Evolutionary conservation across 2,888 invertebrate species (phyloP).

Genomic region (Carterocephalus palaemon): DNA sequence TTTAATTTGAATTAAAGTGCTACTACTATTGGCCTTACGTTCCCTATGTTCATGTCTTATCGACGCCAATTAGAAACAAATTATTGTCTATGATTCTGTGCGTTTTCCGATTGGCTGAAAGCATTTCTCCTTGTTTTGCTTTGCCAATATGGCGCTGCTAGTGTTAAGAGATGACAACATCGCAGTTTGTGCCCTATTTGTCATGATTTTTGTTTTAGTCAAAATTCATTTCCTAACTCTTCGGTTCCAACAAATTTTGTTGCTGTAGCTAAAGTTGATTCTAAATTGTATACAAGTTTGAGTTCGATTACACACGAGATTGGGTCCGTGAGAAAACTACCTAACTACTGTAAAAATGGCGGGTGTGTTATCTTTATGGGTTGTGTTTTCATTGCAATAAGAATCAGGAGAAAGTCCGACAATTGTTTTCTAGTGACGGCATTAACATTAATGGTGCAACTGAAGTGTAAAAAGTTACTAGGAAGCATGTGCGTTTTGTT

Average conservation of each 20-base stretch:
- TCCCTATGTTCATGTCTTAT: too few relatives aligned
- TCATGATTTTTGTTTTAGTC: slow-evolving; percentile 56
- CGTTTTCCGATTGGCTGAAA: slow-evolving; percentile 37
- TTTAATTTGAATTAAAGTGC: too few relatives aligned
- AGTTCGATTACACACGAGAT: slow-evolving; percentile 42
- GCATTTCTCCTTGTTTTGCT: slow-evolving; percentile 41
- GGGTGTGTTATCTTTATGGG: slow-evolving; percentile 76
- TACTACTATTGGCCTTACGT: too few relatives aligned
- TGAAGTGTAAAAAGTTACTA: slow-evolving; percentile 36
- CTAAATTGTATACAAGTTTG: slow-evolving; percentile 42
- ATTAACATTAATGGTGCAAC: slow-evolving; percentile 35
- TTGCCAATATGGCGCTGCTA: slow-evolving; percentile 76
- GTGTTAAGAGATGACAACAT: slow-evolving; percentile 79
- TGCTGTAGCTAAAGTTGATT: slow-evolving; percentile 47
- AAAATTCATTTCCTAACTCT: slow-evolving; percentile 61
- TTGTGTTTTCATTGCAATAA: slow-evolving; percentile 70
- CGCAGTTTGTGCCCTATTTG: slow-evolving; percentile 74
- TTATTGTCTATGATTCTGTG: slow-evolving; percentile 31
- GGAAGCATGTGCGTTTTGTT: slow-evolving; percentile 53
- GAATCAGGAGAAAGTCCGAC: slow-evolving; percentile 48
- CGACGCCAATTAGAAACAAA: slow-evolving; percentile 7
- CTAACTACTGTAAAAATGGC: slow-evolving; percentile 75
- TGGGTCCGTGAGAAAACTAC: slow-evolving; percentile 65
- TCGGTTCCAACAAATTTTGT: slow-evolving; percentile 57
- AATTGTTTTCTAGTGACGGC: slow-evolving; percentile 45